Evolutionary conservation across 2,797 vertebrate species (phyloP).

Genomic region (Odontamblyopus rebecca): DNA sequence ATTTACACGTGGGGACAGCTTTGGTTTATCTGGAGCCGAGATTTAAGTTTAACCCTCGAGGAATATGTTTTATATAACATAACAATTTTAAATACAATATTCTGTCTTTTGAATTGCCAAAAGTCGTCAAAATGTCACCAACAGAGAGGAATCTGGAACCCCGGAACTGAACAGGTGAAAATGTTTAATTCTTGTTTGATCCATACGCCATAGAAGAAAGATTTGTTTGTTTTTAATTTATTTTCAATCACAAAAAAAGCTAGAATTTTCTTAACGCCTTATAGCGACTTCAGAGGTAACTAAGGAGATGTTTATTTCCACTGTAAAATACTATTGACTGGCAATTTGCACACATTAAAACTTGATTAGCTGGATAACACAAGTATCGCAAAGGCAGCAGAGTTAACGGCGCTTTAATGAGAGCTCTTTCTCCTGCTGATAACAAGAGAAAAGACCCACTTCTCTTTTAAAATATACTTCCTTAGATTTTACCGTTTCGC

Average conservation of each 20-base stretch:
- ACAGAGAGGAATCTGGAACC: too few species aligned
- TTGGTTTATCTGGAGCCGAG: too few species aligned
- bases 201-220: too few species aligned
- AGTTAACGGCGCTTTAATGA: background rate
- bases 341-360: constrained; percentile 5
- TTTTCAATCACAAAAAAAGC: background rate
- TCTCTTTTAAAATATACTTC: background rate
- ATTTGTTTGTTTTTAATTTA: too few species aligned
- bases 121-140: too few species aligned
- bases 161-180: too few species aligned
- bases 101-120: too few species aligned
- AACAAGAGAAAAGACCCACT: background rate
- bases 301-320: background rate
- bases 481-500: background rate
- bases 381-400: background rate
- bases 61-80: too few species aligned
- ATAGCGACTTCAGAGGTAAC: background rate
- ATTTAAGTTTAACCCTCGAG: too few species aligned
- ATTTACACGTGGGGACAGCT: too few species aligned
- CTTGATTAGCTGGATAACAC: constrained; percentile 2
- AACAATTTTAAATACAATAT: too few species aligned
- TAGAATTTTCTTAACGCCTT: background rate
- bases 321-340: background rate
- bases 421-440: background rate
- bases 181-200: too few species aligned